Evolutionary conservation across 2,888 invertebrate species (phyloP), one percentile per base, ranked within the genome.

Genomic region (Celastrina argiolus): DNA sequence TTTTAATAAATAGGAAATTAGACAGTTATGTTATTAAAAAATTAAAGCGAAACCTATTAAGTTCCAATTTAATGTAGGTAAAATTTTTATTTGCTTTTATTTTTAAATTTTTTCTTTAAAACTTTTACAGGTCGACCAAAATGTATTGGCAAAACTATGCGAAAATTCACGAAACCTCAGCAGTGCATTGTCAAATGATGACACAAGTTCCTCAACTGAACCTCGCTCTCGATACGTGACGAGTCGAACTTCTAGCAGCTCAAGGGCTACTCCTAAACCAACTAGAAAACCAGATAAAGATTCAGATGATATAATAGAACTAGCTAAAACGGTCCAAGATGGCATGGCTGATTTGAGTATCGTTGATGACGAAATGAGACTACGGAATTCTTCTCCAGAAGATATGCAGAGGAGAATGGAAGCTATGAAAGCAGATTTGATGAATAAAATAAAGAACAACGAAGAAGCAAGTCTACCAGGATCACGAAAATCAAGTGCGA

Each of bases 311-410:
- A 83, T 92, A 7, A 79, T 85, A 56, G 91, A 92, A 63, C 81
- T 93, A 10, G 90, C 92, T 0, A 92, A 93, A 78, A 91, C 88
- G 18, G 92, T 93, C 0, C 92, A 92, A 82, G 92, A 93, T 51
- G 91, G 93, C 28, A 88, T 93, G 82, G 91, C 92, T 1, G 88
- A 90, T 41, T 80, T 91, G 26, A 80, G 87, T 2, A 83, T 91
- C 45, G 83, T 78, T 58, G 87, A 88, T 42, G 83, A 88, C 0
- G 82, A 84, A 10, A 69, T 81, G 3, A 79, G 79, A 56, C 74
- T 77, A 2, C 76, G 77, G 66, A 76, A 79, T 34, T 68, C 78
- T 0, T 74, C 80, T 0, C 80, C 85, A 0, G 78, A 76, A 10
- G 87, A 87, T 69, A 75, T 87, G 16, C 83, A 88, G 63, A 82